A percentile compares a stretch with the other conserved stretches of the same genome.
These are phyloP conservation scores for Aradus depressus DNA, from an alignment of 2,888 invertebrate genomes.

Conservation along the genomic window DNA sequence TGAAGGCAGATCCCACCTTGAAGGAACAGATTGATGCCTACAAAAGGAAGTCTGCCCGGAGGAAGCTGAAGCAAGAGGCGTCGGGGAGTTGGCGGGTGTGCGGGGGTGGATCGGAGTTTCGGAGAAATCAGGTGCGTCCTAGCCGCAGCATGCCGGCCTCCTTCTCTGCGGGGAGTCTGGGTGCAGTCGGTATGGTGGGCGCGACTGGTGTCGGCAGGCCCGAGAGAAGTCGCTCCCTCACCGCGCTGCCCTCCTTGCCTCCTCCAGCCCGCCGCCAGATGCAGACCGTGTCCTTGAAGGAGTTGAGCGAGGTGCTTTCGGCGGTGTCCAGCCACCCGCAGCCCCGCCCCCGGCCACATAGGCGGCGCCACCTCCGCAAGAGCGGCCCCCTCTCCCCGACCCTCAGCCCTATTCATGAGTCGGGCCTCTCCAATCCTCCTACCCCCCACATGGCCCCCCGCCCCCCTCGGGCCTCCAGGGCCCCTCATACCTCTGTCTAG, in stretches of 20 bases:
- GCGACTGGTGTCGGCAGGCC: constrained; percentile 19
- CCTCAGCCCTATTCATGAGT: constrained; percentile 58
- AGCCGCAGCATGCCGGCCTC: constrained; percentile 27
- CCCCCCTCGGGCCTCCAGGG: constrained; percentile 22
- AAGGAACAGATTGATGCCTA: constrained; percentile 28
- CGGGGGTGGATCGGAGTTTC: constrained; percentile 13
- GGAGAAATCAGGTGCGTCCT: constrained; percentile 28
- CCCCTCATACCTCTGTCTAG: too few relatives aligned
- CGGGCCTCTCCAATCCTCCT: constrained; percentile 52
- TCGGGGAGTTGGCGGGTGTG: constrained; percentile 19
- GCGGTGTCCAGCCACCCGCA: constrained; percentile 36
- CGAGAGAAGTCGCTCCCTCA: constrained; percentile 25
- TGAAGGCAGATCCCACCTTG: constrained; percentile 26
- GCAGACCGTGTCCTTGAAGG: constrained; percentile 42
- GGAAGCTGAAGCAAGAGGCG: constrained; percentile 23
- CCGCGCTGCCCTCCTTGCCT: constrained; percentile 39
- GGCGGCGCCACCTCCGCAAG: constrained; percentile 31
- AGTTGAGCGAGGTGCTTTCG: constrained; percentile 45
- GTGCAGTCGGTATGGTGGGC: constrained; percentile 19
- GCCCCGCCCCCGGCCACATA: constrained; percentile 15
- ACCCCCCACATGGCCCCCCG: constrained; percentile 31
- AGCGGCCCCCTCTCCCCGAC: constrained; percentile 38
- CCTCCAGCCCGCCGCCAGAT: constrained; percentile 42
- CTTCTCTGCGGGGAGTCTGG: constrained; percentile 25
- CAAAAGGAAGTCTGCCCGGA: constrained; percentile 26